Evolutionary conservation across 2,888 invertebrate genomes (phyloP).

Genomic region (Empis stercorea): DNA sequence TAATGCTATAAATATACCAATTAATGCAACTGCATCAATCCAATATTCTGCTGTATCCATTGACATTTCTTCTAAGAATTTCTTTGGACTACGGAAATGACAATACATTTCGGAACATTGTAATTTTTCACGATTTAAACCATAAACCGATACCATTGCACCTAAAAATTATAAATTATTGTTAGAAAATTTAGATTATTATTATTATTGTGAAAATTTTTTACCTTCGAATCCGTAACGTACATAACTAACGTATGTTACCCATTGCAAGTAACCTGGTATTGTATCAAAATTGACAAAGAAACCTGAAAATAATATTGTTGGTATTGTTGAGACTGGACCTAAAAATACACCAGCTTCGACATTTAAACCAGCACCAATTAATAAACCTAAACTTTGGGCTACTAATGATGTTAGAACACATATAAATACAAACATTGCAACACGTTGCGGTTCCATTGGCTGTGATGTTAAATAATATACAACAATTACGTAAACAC

Average conservation of each 20-base stretch:
- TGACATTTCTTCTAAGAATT: constrained; percentile 74
- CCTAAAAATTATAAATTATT: constrained; percentile 31
- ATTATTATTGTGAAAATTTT: constrained; percentile 1
- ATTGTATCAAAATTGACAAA: constrained; percentile 87
- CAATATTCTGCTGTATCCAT: constrained; percentile 68
- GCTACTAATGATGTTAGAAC: constrained; percentile 82
- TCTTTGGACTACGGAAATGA: constrained; percentile 66
- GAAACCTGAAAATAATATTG: constrained; percentile 87
- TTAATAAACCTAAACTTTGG: constrained; percentile 81
- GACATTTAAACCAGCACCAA: constrained; percentile 83
- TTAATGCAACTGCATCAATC: constrained; percentile 71
- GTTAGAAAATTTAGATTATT: neutral
- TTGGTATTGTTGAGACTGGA: constrained; percentile 82
- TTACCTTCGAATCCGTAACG: constrained; percentile 79
- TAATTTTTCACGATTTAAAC: constrained; percentile 66
- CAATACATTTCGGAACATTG: constrained; percentile 73
- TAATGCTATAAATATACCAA: constrained; percentile 64
- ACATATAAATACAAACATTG: constrained; percentile 36
- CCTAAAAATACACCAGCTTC: constrained; percentile 69
- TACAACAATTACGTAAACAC: constrained; percentile 77
- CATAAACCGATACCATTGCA: constrained; percentile 82
- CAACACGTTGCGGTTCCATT: constrained; percentile 63
- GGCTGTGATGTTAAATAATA: constrained; percentile 95
- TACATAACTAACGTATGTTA: constrained; percentile 82
- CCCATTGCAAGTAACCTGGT: constrained; percentile 76